These are phyloP conservation scores for Leucophora obtusa DNA, from an alignment of 2,888 invertebrate species.

Conservation along the genomic window DNA sequence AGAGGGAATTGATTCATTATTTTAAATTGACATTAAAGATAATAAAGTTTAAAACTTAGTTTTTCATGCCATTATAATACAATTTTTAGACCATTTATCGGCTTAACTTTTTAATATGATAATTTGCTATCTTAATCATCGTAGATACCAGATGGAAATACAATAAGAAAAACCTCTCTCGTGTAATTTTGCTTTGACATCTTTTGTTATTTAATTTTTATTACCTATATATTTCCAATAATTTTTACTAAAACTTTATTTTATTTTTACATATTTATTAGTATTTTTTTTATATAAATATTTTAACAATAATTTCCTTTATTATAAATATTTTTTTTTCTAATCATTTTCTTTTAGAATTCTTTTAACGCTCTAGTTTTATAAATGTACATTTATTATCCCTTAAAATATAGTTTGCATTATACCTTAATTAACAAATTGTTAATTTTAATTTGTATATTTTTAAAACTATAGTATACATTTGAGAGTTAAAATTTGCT, in stretches of 20 bases:
- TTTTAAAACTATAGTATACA: neutral
- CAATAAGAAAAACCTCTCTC: no score
- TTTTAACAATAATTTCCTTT: neutral
- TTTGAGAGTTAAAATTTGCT: neutral
- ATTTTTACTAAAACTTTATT: neutral
- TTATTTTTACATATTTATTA: neutral
- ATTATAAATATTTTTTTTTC: neutral
- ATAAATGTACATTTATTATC: slow-evolving; percentile 15
- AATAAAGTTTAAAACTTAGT: no score
- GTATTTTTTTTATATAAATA: neutral
- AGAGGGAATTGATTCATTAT: no score
- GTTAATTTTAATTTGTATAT: no score
- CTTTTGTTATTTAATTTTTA: neutral
- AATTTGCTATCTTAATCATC: no score
- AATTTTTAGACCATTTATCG: no score
- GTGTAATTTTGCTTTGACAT: no score
- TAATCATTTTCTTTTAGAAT: slow-evolving; percentile 55
- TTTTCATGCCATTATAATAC: no score
- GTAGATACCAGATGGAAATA: no score
- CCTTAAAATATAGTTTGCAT: slow-evolving; percentile 12
- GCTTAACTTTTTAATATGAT: no score
- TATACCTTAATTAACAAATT: neutral
- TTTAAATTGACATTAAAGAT: no score
- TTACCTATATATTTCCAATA: neutral
- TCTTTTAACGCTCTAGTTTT: slow-evolving; percentile 61